Conservation (phyloP, 2,797 vertebrate genomes). For the Fratercula arctica region DNA sequence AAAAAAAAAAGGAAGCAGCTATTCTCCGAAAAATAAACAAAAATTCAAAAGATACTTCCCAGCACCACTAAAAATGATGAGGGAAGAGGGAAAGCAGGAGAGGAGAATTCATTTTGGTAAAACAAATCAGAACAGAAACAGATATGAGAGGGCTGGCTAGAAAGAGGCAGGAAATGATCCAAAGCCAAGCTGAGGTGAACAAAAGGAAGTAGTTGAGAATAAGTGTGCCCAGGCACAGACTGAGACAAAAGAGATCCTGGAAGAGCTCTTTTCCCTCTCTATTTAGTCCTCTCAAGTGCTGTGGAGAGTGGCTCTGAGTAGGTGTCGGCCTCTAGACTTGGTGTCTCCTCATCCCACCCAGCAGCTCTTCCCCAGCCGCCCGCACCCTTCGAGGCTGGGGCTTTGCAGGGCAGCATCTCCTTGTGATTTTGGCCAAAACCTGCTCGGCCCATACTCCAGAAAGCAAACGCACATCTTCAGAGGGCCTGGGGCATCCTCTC, state of each 20-base stretch:
- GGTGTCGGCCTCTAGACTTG: neutral
- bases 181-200: neutral
- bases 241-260: neutral
- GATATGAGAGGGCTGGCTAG: rapidly evolving
- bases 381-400: neutral
- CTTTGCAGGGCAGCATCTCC: neutral
- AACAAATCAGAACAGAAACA: neutral
- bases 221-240: neutral
- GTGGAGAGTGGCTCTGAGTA: neutral
- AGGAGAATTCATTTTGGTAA: neutral
- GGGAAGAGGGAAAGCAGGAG: neutral
- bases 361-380: neutral
- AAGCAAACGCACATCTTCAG: neutral
- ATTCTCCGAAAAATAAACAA: neutral
- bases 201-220: neutral
- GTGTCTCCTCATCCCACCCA: neutral
- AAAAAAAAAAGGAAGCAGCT: neutral
- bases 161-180: neutral
- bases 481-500: neutral
- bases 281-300: neutral
- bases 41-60: neutral
- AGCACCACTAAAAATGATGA: neutral
- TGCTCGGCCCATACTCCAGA: rapidly evolving
- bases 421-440: neutral
- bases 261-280: neutral